Evolutionary conservation across 2,888 invertebrate species (phyloP).

Genomic region (Chromoteleia sp.): DNA sequence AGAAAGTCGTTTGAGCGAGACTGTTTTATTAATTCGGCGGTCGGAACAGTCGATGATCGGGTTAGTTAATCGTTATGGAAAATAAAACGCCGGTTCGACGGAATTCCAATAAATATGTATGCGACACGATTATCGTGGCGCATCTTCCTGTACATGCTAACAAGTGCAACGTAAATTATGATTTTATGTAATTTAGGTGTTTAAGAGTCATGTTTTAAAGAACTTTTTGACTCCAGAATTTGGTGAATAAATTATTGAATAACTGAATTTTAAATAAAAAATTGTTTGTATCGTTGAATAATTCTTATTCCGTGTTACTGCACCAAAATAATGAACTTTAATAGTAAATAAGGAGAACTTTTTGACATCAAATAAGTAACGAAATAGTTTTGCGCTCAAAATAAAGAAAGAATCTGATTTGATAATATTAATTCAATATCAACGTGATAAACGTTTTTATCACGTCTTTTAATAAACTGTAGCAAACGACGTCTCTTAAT

Average conservation of each 20-base stretch:
- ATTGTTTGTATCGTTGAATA: background rate
- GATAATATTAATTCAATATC: too few species aligned
- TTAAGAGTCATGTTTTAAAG: slow-evolving; percentile 35
- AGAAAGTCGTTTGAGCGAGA: slow-evolving; percentile 66
- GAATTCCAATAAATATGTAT: slow-evolving; percentile 64
- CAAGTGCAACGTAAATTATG: slow-evolving; percentile 40
- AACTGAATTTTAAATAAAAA: background rate
- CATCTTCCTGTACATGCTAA: slow-evolving; percentile 30
- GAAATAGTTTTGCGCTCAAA: too few species aligned
- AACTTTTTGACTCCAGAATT: background rate
- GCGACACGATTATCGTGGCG: slow-evolving; percentile 43
- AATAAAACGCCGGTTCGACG: slow-evolving; percentile 45
- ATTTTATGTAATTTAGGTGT: slow-evolving; percentile 19
- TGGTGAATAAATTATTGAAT: slow-evolving; percentile 31
- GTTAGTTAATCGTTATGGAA: slow-evolving; percentile 76
- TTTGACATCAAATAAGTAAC: too few species aligned
- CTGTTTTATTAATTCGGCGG: slow-evolving; percentile 75
- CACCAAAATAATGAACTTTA: too few species aligned
- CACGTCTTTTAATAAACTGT: background rate
- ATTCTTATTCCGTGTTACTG: too few species aligned
- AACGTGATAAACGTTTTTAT: too few species aligned
- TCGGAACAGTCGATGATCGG: slow-evolving; percentile 67
- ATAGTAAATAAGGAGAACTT: too few species aligned
- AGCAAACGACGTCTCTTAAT: background rate
- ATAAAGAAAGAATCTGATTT: too few species aligned